Conservation (phyloP, 2,113 vertebrate genomes). For the Zeus faber region DNA sequence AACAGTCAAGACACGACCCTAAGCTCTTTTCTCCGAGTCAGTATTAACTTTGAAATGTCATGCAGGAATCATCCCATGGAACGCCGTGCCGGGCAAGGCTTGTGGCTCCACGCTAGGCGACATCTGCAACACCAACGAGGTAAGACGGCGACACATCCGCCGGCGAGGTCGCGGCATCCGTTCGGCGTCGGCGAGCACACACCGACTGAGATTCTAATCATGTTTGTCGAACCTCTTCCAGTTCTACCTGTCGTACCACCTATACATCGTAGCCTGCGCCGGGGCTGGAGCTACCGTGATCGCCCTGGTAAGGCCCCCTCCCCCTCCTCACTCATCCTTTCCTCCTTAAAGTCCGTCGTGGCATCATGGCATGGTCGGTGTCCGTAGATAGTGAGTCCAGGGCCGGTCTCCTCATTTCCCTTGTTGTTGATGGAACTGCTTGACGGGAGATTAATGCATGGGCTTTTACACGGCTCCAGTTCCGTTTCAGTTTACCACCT, state of each 20-base stretch:
- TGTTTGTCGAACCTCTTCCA: conserved; percentile 50
- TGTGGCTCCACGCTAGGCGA: conserved; percentile 85
- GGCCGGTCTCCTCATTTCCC: conserved; percentile 47
- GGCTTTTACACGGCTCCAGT: conserved; percentile 32
- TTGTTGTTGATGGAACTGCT: conserved; percentile 40
- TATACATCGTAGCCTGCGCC: conserved; percentile 97
- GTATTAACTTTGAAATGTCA: no score
- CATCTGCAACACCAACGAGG: conserved; percentile 92
- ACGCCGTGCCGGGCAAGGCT: conserved; percentile 88
- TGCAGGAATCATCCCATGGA: conserved; percentile 96
- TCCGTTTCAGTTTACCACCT: conserved; percentile 56
- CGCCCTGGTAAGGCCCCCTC: conserved; percentile 86
- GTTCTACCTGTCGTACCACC: conserved; percentile 98
- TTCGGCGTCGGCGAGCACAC: not conserved
- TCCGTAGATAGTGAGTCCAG: conserved; percentile 35
- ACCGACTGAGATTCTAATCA: not conserved
- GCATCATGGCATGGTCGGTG: conserved; percentile 50
- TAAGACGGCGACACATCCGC: conserved; percentile 49
- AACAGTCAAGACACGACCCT: no score
- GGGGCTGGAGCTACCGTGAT: conserved; percentile 97
- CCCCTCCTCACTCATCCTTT: conserved; percentile 18
- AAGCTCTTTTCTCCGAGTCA: no score
- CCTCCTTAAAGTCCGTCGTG: no score
- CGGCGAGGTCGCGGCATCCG: not conserved
- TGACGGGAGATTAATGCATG: conserved; percentile 15